Base-by-base conservation (phyloP, 2,888 invertebrate species). In the Ophion ventricosus region DNA sequence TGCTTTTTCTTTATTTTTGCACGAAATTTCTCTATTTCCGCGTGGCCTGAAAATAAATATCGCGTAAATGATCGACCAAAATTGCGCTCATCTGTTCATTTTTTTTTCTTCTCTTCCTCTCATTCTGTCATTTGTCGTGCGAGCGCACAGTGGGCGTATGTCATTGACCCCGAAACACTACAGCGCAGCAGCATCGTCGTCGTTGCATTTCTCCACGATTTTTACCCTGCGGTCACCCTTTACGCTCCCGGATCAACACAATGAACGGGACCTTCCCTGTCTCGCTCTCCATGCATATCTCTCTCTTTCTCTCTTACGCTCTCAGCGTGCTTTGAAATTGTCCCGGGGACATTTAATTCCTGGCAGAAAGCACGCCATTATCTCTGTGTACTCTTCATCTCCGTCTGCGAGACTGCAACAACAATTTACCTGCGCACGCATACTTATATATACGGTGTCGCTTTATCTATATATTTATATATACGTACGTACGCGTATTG, bases 351-450 rank as follows among this genome's bases (percentile, higher is more conserved):
- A 80, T 85, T 87, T 86, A 86, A 85, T 88, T 87, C 85, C 70
- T 83, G 78, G 67, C 84, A 87, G 86, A 87, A 85, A 81, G 81
- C 83, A 77, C 84, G 77, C 85, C 80, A 83, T 82, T 83, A 84
- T 84, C 76, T 40, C 29, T 66, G n/a, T 59, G 57, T 70, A 43
- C 70, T 80, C 73, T 73, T 59, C 64, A 80, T 77, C 67, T 70
- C 70, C 54, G 43, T 63, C 64, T 76, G 75, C 49, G 54, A 80
- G 80, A 73, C 66, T 76, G 61, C 83, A 80, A 59, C 80, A 72
- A 76, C 66, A 80, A 76, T 83, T 59, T 20, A 49, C 69, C 25
- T 54, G 63, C 49, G 49, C 25, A n/a, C 40, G 43, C 40, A 23
- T 23, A 11, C 29, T 61, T 26, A 11, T 57, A 70, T 54, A 61